Base-by-base conservation (phyloP, 2,113 vertebrate genomes). In the Reinhardtius hippoglossoides region DNA sequence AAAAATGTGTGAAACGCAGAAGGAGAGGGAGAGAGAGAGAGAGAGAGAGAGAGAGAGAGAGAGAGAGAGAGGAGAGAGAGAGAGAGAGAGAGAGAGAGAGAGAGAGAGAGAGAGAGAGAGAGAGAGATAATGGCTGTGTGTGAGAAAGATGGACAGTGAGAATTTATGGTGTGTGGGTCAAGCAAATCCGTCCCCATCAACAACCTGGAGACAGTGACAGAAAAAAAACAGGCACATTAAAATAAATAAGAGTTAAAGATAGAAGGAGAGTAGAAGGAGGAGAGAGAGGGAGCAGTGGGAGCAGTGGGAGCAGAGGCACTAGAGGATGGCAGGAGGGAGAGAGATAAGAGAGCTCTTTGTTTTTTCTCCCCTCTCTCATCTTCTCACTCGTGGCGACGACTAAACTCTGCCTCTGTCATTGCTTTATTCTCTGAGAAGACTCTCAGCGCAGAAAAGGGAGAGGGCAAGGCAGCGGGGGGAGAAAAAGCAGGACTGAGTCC, bases 271-370 rank as follows among this genome's bases (percentile, higher is more conserved):
- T 13, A 16, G 62, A 61, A 12, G 13, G 52, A 27, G n/a, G n/a
- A n/a, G n/a, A n/a, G n/a, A n/a, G n/a, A n/a, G n/a, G n/a, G n/a
- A n/a, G n/a, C n/a, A n/a, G n/a, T n/a, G n/a, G 18, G 44, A 46
- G 31, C 31, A 31, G 31, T 7, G 31, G 46, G 37, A 35, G 66
- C 24, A 71, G 48, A 42, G 48, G 18, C 46, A 57, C 21, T 2
- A 13, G 50, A 37, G 55, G 27, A 14, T 50, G 48, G 31, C 23
- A 1, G 9, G 20, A 59, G 21, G 23, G 20, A 57, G 54, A 57
- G 54, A 64, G 44, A 79, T 61, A 23, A 60, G 57, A 80, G 55
- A 55, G 35, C 65, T 46, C 67, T 70, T 59, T 46, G 70, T 72
- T 65, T n/a, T 23, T 12, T 2, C 3, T 50, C 52, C n/a, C n/a